Base-by-base conservation (phyloP, 2,113 vertebrate species). In the Strix aluco region DNA sequence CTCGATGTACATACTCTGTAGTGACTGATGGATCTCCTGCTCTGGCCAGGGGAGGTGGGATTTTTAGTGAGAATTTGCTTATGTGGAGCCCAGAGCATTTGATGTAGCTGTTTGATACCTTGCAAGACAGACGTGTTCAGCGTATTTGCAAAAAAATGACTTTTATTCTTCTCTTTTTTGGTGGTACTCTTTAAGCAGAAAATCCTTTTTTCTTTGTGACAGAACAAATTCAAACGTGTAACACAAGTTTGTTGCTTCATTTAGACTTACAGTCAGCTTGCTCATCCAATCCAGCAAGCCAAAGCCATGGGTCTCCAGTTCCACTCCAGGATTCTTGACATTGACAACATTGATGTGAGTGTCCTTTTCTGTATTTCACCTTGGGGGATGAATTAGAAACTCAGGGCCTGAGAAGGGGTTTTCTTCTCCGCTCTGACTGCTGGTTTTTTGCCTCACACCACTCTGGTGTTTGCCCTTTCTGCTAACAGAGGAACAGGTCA, bases 331-430 rank as follows among this genome's bases (percentile, higher is more conserved):
- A 98, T 99, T 92, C 98, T 99, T 40, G 99, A 99, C 94, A 98
- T 99, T 21, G 99, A 99, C 98, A 99, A 98, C 73, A 95, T 99
- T 3, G 99, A 99, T 6, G 99, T 99, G 95, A 99, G 99, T 98
- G 29, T 46, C 42, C 30, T 61, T n/a, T 69, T 20, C 54, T 42
- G 1, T 62, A 30, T 6, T 52, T 52, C 7, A 14, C 21, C 5
- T 3, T 13, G 11, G 26, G 80, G 55, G 1, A 10, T 26, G 17
- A 22, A 26, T 80, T 13, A 62, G 59, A 5, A 51, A 9, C 36
- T 14, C 27, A 0, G 0, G 17, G 17, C 25, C 27, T 38, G 30
- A 20, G 57, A n/a, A 17, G 38, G 13, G 29, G 38, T 1, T 59
- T 75, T 32, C 3, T 36, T 5, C 29, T 72, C 26, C 65, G 23